Conservation (phyloP, 2,888 invertebrate genomes). For the Melinaea marsaeus region DNA sequence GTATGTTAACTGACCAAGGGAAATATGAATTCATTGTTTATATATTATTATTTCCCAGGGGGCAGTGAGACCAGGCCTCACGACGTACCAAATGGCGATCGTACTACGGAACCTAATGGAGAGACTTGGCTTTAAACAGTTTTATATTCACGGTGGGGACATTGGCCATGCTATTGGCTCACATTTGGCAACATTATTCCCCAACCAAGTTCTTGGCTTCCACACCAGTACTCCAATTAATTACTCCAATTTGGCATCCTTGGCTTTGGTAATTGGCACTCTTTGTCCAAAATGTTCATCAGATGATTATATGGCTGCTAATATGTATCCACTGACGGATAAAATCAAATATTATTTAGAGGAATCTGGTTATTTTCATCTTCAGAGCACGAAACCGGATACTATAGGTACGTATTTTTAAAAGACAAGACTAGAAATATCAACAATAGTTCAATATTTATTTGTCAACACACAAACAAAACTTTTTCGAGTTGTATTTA, state of each 20-base stretch:
- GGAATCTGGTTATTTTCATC: slow-evolving; percentile 81
- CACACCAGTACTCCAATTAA: slow-evolving; percentile 81
- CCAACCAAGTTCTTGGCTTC: slow-evolving; percentile 75
- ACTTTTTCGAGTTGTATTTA: not conserved
- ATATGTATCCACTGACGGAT: slow-evolving; percentile 71
- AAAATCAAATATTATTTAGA: slow-evolving; percentile 52
- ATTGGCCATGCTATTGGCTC: slow-evolving; percentile 83
- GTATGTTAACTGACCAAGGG: no score
- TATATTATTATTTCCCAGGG: slow-evolving; percentile 49
- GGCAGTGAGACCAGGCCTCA: slow-evolving; percentile 78
- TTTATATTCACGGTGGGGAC: slow-evolving; percentile 86
- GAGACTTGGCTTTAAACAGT: slow-evolving; percentile 80
- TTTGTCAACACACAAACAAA: no score
- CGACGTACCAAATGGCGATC: slow-evolving; percentile 75
- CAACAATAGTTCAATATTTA: no score
- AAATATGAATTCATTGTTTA: no score
- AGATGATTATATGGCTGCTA: slow-evolving; percentile 57
- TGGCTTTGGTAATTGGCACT: slow-evolving; percentile 63
- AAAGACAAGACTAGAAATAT: no score
- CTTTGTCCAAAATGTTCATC: slow-evolving; percentile 72
- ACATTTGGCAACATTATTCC: slow-evolving; percentile 80
- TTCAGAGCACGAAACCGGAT: slow-evolving; percentile 90
- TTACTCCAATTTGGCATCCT: slow-evolving; percentile 42
- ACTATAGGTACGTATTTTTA: slow-evolving; percentile 80
- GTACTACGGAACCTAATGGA: slow-evolving; percentile 85